Evolutionary conservation across 2,888 invertebrate species (phyloP).

Genomic region (Tenthredo mesomela): DNA sequence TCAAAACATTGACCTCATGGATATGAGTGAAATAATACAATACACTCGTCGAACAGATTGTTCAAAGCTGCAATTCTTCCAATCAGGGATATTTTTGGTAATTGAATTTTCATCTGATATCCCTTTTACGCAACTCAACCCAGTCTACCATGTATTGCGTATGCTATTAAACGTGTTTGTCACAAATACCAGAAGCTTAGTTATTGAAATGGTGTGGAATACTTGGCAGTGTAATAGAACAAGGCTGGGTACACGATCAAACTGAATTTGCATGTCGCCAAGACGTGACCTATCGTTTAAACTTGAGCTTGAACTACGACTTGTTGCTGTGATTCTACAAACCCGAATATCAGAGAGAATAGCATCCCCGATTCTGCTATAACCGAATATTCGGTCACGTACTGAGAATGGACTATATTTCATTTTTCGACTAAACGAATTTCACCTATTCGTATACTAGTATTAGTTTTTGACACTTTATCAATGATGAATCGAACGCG

Average conservation of each 20-base stretch:
- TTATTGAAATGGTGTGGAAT: background rate
- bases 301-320: slow-evolving; percentile 7
- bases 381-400: background rate
- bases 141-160: background rate
- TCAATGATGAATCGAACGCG: background rate
- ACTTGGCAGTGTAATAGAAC: background rate
- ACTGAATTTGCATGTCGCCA: background rate
- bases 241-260: background rate
- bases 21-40: background rate
- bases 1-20: background rate
- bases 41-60: background rate
- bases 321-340: background rate
- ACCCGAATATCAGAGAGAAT: background rate
- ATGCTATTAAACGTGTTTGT: background rate
- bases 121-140: background rate
- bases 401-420: background rate
- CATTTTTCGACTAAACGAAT: background rate
- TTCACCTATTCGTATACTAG: background rate
- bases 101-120: background rate
- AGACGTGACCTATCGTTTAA: background rate
- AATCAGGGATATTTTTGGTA: background rate
- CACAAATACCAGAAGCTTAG: background rate
- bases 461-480: background rate
- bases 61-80: background rate
- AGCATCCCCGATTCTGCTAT: background rate